phyloP scores from a whole-genome alignment of 2,888 invertebrate species.

The Drosophila neonasuta region DNA sequence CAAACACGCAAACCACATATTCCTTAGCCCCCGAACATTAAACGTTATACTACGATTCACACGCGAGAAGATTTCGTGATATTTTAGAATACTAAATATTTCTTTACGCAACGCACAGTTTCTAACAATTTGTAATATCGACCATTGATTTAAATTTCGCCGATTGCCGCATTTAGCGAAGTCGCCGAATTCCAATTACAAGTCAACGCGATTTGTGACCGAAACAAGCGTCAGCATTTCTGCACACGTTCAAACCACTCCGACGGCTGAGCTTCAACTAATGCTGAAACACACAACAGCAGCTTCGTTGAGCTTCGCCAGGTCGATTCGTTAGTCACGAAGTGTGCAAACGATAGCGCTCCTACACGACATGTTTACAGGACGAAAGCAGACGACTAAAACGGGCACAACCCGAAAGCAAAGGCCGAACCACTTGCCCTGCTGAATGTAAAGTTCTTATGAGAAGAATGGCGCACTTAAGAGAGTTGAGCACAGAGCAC shows the following conservation, averaged over 20 bases:
- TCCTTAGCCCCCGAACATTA: slow-evolving; percentile 3
- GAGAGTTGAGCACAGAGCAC: background rate
- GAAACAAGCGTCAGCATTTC: slow-evolving; percentile 65
- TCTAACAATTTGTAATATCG: slow-evolving; percentile 1
- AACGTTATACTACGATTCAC: slow-evolving; percentile 5
- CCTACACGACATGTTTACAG: slow-evolving; percentile 12
- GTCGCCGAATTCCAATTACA: slow-evolving; percentile 40
- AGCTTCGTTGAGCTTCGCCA: slow-evolving; percentile 45
- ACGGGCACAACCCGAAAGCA: slow-evolving; percentile 24
- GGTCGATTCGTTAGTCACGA: slow-evolving; percentile 8
- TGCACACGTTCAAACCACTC: slow-evolving; percentile 78
- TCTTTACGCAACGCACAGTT: background rate
- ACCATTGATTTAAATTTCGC: background rate
- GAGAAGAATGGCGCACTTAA: background rate
- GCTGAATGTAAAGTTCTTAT: slow-evolving; percentile 39
- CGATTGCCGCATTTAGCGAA: slow-evolving; percentile 11
- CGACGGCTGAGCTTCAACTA: slow-evolving; percentile 82
- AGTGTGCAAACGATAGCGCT: slow-evolving; percentile 15
- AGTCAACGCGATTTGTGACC: slow-evolving; percentile 50
- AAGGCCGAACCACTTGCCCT: slow-evolving; percentile 7
- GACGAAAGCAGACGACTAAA: slow-evolving; percentile 28
- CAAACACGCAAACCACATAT: slow-evolving; percentile 45
- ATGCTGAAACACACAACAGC: slow-evolving; percentile 59
- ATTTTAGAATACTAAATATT: background rate
- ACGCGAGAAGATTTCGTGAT: slow-evolving; percentile 7